These are phyloP conservation scores for Microcebus griseorufus DNA, from an alignment of 2,113 vertebrate genomes.

Conservation along the genomic window DNA sequence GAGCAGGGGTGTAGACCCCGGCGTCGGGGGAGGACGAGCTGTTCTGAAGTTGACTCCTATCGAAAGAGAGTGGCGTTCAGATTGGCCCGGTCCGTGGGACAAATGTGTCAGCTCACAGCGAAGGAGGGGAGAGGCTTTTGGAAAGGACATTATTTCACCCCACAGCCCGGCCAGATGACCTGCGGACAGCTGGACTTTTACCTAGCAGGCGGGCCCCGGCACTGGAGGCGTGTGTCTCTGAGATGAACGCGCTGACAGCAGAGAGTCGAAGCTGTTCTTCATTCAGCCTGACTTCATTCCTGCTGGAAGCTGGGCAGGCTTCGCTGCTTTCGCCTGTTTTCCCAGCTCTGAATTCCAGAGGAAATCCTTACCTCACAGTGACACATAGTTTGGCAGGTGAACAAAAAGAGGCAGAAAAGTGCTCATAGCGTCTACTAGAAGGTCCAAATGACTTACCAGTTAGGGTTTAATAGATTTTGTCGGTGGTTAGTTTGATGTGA, in stretches of 20 bases:
- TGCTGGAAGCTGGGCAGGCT: background rate
- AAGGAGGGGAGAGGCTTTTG: slow-evolving; percentile 55
- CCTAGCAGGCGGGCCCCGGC: slow-evolving; percentile 47
- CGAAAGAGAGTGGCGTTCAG: slow-evolving; percentile 70
- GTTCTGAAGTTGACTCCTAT: slow-evolving; percentile 68
- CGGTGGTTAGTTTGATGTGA: slow-evolving; percentile 76
- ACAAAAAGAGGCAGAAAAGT: slow-evolving; percentile 74
- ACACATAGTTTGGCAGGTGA: slow-evolving; percentile 73
- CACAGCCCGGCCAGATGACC: slow-evolving; percentile 67
- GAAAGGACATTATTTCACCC: slow-evolving; percentile 65
- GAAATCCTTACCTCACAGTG: slow-evolving; percentile 63
- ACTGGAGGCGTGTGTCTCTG: slow-evolving; percentile 63
- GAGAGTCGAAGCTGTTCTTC: slow-evolving; percentile 42
- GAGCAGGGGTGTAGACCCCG: slow-evolving; percentile 49
- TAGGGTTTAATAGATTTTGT: slow-evolving; percentile 77
- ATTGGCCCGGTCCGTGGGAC: slow-evolving; percentile 62
- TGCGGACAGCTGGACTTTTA: slow-evolving; percentile 70
- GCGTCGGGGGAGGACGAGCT: slow-evolving; percentile 62
- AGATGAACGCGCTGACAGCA: slow-evolving; percentile 60
- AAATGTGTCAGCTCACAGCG: slow-evolving; percentile 41
- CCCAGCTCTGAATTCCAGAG: background rate
- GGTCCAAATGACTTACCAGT: slow-evolving; percentile 76
- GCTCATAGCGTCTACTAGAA: slow-evolving; percentile 37
- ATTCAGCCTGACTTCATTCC: background rate
- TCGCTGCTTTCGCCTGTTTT: slow-evolving; percentile 39